A percentile compares a stretch with the other conserved stretches of the same genome.
Evolutionary conservation across 2,797 vertebrate genomes (phyloP).

Genomic region (Nannoperca australis): DNA sequence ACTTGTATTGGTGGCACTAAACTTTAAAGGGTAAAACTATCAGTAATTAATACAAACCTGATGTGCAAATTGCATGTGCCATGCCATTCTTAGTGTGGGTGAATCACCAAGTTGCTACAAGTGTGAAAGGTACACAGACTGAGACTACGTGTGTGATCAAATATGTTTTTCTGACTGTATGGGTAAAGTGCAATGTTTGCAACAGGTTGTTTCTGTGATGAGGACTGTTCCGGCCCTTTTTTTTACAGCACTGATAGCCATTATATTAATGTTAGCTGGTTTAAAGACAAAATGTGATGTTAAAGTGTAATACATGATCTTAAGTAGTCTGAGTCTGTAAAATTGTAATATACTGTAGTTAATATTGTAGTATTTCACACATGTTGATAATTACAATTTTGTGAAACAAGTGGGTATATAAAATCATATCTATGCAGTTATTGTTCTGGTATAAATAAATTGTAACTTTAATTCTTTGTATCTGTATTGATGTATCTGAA

Average conservation of each 20-base stretch:
- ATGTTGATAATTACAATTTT: constrained; percentile 12
- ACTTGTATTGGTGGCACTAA: not conserved
- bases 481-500: not conserved
- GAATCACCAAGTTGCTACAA: constrained; percentile 5
- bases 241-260: constrained; percentile 41
- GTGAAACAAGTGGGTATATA: constrained; percentile 30
- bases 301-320: constrained; percentile 4
- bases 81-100: constrained; percentile 17
- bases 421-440: constrained; percentile 5
- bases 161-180: constrained; percentile 61
- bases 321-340: constrained; percentile 16
- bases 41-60: not conserved
- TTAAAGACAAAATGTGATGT: constrained; percentile 31
- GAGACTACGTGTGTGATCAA: constrained; percentile 24
- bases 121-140: constrained; percentile 21
- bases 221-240: constrained; percentile 32
- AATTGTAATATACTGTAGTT: constrained; percentile 39
- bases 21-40: constrained; percentile 9
- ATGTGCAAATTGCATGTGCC: not conserved
- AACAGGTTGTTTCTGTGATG: constrained; percentile 27
- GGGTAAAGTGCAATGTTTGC: constrained; percentile 79
- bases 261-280: constrained; percentile 19
- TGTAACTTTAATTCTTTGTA: not conserved
- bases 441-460: constrained; percentile 36
- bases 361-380: constrained; percentile 33